Percentiles rank a stretch among this genome's conserved stretches.
phyloP scores from a whole-genome alignment of 2,113 vertebrate genomes.

The Sigmodon hispidus region DNA sequence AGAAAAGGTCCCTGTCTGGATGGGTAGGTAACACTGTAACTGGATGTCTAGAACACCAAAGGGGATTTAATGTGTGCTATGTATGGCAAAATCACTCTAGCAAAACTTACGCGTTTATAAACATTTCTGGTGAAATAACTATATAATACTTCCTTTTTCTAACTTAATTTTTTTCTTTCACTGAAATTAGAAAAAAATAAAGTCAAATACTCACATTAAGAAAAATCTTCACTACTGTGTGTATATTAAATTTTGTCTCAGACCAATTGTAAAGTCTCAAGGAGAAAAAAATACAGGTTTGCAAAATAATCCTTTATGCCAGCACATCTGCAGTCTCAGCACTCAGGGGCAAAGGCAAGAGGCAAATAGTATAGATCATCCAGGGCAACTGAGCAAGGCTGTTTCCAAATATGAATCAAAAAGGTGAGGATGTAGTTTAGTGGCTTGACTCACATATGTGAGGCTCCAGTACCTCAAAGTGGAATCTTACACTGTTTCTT shows the following conservation, averaged over 20 bases:
- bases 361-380: background rate
- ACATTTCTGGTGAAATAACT: background rate
- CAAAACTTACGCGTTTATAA: background rate
- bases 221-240: background rate
- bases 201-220: background rate
- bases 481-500: background rate
- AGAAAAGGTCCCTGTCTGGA: background rate
- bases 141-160: background rate
- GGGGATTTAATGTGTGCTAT: background rate
- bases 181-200: background rate
- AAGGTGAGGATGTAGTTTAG: background rate
- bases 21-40: background rate
- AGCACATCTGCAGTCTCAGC: background rate
- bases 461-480: background rate
- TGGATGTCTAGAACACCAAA: background rate
- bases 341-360: background rate
- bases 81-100: background rate
- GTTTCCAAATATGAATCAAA: background rate
- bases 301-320: background rate
- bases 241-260: background rate
- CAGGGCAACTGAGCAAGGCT: background rate
- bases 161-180: background rate
- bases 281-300: background rate
- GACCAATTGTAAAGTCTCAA: conserved; percentile 20
- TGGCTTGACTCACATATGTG: background rate